Evolutionary conservation across 1,140 invertebrate species (phyloP), one percentile per base, ranked within the genome.

Genomic region (Eriosoma lanigerum): DNA sequence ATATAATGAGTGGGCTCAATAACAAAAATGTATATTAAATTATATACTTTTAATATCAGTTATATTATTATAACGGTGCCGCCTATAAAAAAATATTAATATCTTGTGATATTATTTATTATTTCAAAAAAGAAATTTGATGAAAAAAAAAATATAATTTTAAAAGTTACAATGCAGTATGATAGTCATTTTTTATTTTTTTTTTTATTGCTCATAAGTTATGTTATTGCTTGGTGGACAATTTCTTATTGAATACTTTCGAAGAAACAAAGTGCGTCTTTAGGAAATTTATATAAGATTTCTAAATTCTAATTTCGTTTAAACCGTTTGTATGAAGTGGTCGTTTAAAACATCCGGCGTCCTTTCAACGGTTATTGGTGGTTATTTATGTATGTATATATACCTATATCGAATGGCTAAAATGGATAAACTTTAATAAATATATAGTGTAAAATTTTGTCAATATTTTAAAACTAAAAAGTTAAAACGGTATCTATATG

Each of bases 331-430:
- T 21, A 13, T 6, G 12, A 48, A 26, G 3, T 17, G 64, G 44
- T 68, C 44, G 44, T 68, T 68, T 68, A 38, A 68, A 48, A 13
- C 66, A 68, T 48, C 66, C 44, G 66, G 66, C 15, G 66, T 38
- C 15, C 13, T 46, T 44, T 68, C 4, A 46, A 68, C n/a, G 6
- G 38, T 68, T 68, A 68, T 68, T 24, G 64, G 32, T 3, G 62
- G 38, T 46, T 46, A 19, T 66, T 68, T 68, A 46, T 68, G 32
- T 38, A 38, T 48, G 10, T 48, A 48, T 48, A 48, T 48, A 48
- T 48, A 48, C 13, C 10, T 13, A 10, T 44, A 21, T 46, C 24
- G n/a, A 46, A 68, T 21, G 15, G 46, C 21, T 15, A 46, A 15
- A 66, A 19, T 17, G 19, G 32, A 66, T 38, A 38, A 62, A 62